Evolutionary conservation across 1,140 invertebrate species (phyloP), one percentile per base, ranked within the genome.

Genomic region (Oscheius sp.): DNA sequence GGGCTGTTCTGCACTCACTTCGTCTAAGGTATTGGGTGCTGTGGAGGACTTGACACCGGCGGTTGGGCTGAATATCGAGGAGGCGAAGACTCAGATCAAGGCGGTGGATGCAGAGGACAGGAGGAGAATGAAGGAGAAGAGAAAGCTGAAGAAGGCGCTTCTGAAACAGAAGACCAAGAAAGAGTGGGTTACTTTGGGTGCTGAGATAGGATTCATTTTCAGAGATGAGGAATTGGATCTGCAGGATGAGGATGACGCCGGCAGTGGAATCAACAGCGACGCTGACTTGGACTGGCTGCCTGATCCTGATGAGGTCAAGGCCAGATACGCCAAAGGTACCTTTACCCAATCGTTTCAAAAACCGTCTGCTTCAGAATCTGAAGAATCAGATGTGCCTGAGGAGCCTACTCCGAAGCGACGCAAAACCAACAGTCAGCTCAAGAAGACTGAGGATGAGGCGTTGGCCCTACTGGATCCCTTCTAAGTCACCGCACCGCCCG

Each of bases 201-300:
- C 20, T 66, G 29, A 29, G 29, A 10, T 20, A 64, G 28, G 23
- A 1, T 64, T 28, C 13, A 13, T 58, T 26, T 58, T 4, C 20
- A 49, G 45, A 20, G 66, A 68, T 52, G 35, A 65, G 45, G n/a
- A n/a, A n/a, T 18, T 70, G 2, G 61, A 77, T 42, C 38, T 73
- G 42, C 67, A 31, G 28, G 45, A 55, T 46, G n/a, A n/a, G n/a
- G 64, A 55, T 23, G 62, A 31, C 23, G 69, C 31, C 32, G 32
- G 61, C 23, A 28, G 52, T 68, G 52, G 38, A 10, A 55, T 10
- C 7, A 78, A 68, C 13, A 66, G 58, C 52, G 66, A 58, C 3
- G 52, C 63, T 2, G 78, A 79, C 63, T 34, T 75, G 26, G 78
- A 76, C 0, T 79, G 78, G 78, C 61, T 79, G 0, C 78, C 78